Base-by-base conservation (phyloP, 2,888 invertebrate genomes). In the Leistus spinibarbis region DNA sequence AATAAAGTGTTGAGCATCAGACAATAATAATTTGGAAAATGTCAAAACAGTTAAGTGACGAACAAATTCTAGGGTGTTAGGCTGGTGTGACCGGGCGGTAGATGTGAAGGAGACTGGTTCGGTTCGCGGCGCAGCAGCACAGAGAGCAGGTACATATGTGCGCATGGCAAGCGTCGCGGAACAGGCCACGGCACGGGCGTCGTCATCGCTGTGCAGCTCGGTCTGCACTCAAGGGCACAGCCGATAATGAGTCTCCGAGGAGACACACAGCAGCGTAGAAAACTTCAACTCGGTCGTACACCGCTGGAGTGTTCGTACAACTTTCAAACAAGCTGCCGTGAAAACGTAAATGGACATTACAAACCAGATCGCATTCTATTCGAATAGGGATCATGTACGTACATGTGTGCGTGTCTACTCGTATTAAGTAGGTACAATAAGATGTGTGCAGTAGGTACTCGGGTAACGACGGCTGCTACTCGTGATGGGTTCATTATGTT, bases 151-250 rank as follows among this genome's bases (percentile, higher is more conserved):
- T 7, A 19, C 16, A 16, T 13, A 5, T 0, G 5, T 40, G 40
- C 56, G 60, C 19, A 22, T 19, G 60, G 5, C 60, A 20, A 60
- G 60, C 22, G 60, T 19, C 60, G 60, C 17, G 17, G 9, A 22
- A 16, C 60, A 4, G 20, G 60, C 60, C 60, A 20, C 17, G 17
- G 9, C 10, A 16, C 60, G 5, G 20, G 60, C 60, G 60, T 60
- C 60, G 60, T 60, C 60, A 19, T 22, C 60, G 60, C 22, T 22
- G 60, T 19, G 19, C 17, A 19, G 17, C 16, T 60, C 2, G 40
- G 22, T 22, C 60, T 10, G 60, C 60, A 60, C 60, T 60, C 60
- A 60, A 60, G 60, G 60, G n/a, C 60, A 60, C 60, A 60, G 60
- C 60, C 19, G 60, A 60, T 60, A 60, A 60, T 60, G 60, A 60